A percentile compares a stretch with the other conserved stretches of the same genome.
phyloP scores from a whole-genome alignment of 1,140 invertebrate species.

The Calephelis virginiensis region DNA sequence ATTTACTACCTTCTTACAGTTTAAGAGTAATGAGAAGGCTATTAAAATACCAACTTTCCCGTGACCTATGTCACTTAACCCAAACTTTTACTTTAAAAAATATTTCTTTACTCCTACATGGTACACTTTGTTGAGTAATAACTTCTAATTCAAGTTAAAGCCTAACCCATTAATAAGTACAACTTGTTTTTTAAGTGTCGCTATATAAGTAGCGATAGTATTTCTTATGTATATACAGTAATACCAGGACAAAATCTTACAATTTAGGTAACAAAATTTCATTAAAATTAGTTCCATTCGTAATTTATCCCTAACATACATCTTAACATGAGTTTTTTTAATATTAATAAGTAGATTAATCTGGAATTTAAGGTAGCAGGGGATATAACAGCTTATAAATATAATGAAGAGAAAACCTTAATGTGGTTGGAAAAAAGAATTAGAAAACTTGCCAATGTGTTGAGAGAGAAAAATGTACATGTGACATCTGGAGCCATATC shows the following conservation, averaged over 20 bases:
- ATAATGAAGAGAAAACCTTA: slow-evolving; percentile 86
- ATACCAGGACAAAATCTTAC: no score
- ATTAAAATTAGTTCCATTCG: no score
- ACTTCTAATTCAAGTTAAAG: slow-evolving; percentile 14
- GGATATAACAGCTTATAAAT: slow-evolving; percentile 86
- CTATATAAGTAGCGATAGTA: background rate
- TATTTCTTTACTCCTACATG: no score
- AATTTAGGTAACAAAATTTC: no score
- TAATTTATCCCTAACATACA: no score
- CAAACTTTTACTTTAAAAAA: no score
- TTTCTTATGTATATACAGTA: background rate
- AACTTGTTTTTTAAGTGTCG: background rate
- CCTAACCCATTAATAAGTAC: slow-evolving; percentile 1
- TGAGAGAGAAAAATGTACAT: slow-evolving; percentile 85
- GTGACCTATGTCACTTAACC: no score
- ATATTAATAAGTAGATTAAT: slow-evolving; percentile 23
- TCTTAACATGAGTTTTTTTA: no score
- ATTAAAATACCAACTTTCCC: no score
- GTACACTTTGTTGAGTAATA: no score
- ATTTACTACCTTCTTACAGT: no score
- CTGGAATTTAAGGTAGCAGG: slow-evolving; percentile 57
- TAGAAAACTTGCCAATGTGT: slow-evolving; percentile 80
- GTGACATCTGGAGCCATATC: slow-evolving; percentile 84
- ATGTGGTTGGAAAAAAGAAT: slow-evolving; percentile 86
- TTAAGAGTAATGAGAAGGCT: no score